Conservation (phyloP, 1,140 invertebrate species). For the Rhopalosiphum padi region DNA sequence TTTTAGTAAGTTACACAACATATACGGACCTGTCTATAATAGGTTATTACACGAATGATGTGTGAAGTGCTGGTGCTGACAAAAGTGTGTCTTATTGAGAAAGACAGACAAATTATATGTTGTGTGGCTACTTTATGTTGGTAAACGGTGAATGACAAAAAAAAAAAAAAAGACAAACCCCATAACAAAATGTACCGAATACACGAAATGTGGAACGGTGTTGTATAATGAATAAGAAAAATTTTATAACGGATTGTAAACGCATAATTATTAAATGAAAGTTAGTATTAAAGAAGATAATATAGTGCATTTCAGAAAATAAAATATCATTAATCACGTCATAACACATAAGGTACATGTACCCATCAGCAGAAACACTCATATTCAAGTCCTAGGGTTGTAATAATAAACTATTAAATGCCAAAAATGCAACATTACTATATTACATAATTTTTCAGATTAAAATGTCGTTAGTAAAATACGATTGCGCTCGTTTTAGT, state of each 20-base stretch:
- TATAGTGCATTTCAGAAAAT: no score
- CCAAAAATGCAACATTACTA: no score
- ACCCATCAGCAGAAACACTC: background rate
- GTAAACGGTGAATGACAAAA: background rate
- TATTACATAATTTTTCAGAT: no score
- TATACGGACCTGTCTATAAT: background rate
- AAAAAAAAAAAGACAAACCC: background rate
- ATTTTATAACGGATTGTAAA: background rate
- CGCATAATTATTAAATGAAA: background rate
- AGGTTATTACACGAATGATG: background rate
- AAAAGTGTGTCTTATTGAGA: conserved; percentile 11
- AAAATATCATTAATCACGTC: no score
- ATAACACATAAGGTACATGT: no score
- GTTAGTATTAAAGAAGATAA: no score
- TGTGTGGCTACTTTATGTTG: background rate
- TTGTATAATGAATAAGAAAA: background rate
- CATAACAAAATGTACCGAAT: background rate
- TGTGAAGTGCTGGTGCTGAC: background rate
- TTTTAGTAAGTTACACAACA: background rate
- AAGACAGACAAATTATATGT: conserved; percentile 14
- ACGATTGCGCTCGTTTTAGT: no score
- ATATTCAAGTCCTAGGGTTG: background rate
- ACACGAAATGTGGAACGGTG: background rate
- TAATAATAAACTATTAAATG: no score
- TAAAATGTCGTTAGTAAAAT: no score